Evolutionary conservation across 2,888 invertebrate species (phyloP).

Genomic region (Elegia similella): DNA sequence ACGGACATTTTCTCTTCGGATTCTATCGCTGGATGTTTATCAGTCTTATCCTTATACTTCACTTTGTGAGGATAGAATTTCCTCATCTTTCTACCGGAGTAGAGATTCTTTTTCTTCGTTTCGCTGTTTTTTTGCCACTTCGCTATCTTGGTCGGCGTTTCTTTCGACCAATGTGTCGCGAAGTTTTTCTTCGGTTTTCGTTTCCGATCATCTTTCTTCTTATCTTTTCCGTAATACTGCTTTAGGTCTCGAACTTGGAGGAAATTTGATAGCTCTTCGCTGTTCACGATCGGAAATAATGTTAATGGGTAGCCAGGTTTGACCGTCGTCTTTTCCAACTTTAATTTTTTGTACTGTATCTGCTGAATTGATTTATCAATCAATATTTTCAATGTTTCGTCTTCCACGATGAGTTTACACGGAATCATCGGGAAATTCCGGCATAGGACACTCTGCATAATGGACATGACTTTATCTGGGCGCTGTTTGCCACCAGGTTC

Average conservation of each 20-base stretch:
- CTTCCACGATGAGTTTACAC: conserved; percentile 57
- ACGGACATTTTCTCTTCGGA: conserved; percentile 60
- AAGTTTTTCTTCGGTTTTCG: conserved; percentile 21
- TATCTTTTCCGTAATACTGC: conserved; percentile 31
- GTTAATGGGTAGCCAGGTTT: conserved; percentile 41
- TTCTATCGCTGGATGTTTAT: conserved; percentile 40
- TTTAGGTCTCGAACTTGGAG: conserved; percentile 44
- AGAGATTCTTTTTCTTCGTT: conserved; percentile 36
- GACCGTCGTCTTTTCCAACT: conserved; percentile 44
- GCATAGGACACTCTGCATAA: conserved; percentile 68
- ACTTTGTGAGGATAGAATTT: conserved; percentile 72
- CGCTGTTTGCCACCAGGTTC: conserved; percentile 16
- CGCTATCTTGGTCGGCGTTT: conserved; percentile 23
- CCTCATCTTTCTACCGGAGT: conserved; percentile 53
- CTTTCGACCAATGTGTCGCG: conserved; percentile 31
- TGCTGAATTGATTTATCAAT: conserved; percentile 65
- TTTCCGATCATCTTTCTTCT: conserved; percentile 28
- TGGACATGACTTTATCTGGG: conserved; percentile 38
- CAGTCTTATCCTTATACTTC: conserved; percentile 59
- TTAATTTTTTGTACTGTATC: conserved; percentile 53
- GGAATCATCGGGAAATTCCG: conserved; percentile 65
- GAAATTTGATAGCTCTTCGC: conserved; percentile 59
- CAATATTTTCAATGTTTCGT: conserved; percentile 48
- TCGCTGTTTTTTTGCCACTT: conserved; percentile 35
- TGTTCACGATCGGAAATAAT: conserved; percentile 54